Evolutionary conservation across 2,888 invertebrate species (phyloP).

Genomic region (Drosophila testacea): DNA sequence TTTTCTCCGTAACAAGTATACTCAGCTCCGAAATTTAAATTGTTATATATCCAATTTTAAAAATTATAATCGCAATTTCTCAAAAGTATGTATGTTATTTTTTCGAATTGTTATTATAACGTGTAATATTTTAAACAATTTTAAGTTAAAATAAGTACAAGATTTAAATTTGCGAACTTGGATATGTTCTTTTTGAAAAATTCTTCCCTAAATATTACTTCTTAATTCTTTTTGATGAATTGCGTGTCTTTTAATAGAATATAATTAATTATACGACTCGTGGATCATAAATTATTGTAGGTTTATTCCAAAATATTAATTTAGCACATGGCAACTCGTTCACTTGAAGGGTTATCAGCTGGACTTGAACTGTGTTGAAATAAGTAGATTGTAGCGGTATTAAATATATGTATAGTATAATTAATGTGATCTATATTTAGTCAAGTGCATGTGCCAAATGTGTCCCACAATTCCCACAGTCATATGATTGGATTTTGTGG

Average conservation of each 20-base stretch:
- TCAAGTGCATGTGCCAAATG: conserved; percentile 37
- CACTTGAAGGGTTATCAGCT: conserved; percentile 56
- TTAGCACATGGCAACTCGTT: conserved; percentile 52
- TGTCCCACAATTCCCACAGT: conserved; percentile 41
- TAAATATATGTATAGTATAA: conserved; percentile 17
- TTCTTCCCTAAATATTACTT: background rate
- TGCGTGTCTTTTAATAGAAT: background rate
- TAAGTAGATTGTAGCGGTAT: conserved; percentile 2
- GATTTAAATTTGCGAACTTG: too few species aligned
- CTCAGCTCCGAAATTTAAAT: too few species aligned
- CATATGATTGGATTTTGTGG: conserved; percentile 25
- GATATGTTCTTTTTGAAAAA: too few species aligned
- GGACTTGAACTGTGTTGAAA: conserved; percentile 62
- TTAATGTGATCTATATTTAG: conserved; percentile 56
- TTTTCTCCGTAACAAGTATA: too few species aligned
- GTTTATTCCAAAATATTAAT: conserved; percentile 1
- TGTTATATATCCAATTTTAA: too few species aligned
- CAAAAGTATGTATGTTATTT: too few species aligned
- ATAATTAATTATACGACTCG: background rate
- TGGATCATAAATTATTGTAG: background rate
- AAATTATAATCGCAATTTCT: too few species aligned
- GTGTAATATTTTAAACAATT: too few species aligned
- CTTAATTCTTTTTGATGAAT: background rate
- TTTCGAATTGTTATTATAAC: too few species aligned
- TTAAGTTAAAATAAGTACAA: too few species aligned